Percentiles rank a stretch among this genome's conserved stretches.
These are phyloP conservation scores for Hippocampus abdominalis DNA, from an alignment of 2,113 vertebrate genomes.

Conservation along the genomic window DNA sequence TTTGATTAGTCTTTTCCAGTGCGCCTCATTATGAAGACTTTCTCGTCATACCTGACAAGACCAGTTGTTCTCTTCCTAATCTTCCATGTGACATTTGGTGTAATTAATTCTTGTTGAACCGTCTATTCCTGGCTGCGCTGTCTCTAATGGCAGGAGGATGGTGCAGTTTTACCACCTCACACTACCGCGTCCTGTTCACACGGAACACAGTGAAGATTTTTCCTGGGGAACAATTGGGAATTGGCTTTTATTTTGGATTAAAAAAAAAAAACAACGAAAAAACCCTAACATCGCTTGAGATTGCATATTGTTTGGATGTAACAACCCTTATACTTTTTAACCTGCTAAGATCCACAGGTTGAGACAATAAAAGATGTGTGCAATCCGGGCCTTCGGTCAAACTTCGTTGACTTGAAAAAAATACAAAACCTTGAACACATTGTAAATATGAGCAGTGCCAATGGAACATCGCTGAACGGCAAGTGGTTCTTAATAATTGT, in stretches of 20 bases:
- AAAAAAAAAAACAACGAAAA: neutral
- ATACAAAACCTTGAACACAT: neutral
- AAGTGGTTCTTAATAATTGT: neutral
- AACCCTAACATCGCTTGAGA: neutral
- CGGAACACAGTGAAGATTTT: neutral
- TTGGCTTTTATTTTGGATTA: neutral
- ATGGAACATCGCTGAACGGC: neutral
- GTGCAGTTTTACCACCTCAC: conserved; percentile 48
- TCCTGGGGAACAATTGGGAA: neutral
- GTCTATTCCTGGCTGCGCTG: conserved; percentile 64
- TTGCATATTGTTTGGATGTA: neutral
- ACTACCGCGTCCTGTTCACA: conserved; percentile 27
- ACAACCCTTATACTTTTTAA: neutral
- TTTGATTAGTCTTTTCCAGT: conserved; percentile 49
- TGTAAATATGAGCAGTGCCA: neutral
- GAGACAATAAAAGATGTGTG: neutral
- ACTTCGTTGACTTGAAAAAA: neutral
- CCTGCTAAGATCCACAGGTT: neutral
- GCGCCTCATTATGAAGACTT: conserved; percentile 64
- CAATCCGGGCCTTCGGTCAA: neutral
- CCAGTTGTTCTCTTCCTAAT: conserved; percentile 57
- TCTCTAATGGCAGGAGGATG: conserved; percentile 48
- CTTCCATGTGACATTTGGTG: conserved; percentile 65
- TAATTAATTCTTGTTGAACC: conserved; percentile 69
- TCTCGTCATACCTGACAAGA: conserved; percentile 48